Evolutionary conservation across 2,888 invertebrate species (phyloP).

Genomic region (Hydropsyche betteni): DNA sequence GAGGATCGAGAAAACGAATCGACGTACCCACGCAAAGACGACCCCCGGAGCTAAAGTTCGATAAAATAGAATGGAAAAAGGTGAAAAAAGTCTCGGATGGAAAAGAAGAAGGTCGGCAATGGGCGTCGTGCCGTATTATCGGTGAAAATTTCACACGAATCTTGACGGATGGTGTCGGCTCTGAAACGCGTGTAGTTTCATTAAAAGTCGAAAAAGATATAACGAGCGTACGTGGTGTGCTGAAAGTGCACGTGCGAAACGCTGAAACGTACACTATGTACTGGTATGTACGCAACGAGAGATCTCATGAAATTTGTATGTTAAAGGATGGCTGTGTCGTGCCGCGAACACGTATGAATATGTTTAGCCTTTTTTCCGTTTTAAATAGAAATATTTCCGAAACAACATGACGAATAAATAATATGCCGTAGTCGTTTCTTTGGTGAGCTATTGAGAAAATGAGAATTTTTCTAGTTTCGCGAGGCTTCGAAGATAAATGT

Average conservation of each 20-base stretch:
- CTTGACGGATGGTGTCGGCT: conserved; percentile 16
- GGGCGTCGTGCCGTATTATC: background rate
- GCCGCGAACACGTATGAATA: no score
- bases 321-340: no score
- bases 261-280: background rate
- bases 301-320: no score
- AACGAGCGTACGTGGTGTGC: conserved; percentile 12
- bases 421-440: no score
- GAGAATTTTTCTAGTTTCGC: no score
- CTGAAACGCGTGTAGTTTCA: conserved; percentile 23
- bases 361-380: no score
- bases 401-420: no score
- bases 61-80: background rate
- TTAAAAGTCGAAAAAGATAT: conserved; percentile 28
- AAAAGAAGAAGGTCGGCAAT: background rate
- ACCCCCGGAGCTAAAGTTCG: background rate
- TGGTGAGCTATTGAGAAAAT: no score
- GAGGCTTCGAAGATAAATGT: no score
- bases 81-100: background rate
- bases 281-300: no score
- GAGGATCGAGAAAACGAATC: background rate
- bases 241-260: conserved; percentile 17
- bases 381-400: no score
- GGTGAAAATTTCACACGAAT: background rate
- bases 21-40: background rate